A percentile compares a stretch with the other conserved stretches of the same genome.
Conservation (phyloP, 2,797 vertebrate genomes). For the Anas bernieri region DNA sequence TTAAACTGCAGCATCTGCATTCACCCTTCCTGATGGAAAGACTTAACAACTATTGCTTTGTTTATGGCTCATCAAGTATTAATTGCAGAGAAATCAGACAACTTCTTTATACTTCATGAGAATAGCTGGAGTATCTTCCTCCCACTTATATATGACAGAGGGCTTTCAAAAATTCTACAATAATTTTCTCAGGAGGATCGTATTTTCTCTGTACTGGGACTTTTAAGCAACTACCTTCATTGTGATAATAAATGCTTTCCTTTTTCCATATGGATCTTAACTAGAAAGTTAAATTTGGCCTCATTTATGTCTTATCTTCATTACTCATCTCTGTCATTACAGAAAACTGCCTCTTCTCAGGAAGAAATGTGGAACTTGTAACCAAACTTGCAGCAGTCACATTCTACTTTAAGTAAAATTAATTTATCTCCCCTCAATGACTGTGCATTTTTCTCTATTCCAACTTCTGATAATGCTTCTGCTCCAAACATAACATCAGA, state of each 20-base stretch:
- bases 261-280: neutral
- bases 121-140: neutral
- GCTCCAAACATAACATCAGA: neutral
- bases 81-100: neutral
- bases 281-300: neutral
- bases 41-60: neutral
- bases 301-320: neutral
- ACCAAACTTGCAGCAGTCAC: neutral
- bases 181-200: neutral
- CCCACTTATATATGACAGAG: neutral
- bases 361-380: neutral
- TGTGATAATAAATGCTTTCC: neutral
- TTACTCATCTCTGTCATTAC: neutral
- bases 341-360: conserved; percentile 1
- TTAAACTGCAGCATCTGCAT: neutral
- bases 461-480: neutral
- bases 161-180: neutral
- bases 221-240: neutral
- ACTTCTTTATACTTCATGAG: neutral
- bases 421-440: neutral
- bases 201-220: neutral
- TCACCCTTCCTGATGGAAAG: neutral
- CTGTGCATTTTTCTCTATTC: neutral
- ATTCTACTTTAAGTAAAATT: neutral
- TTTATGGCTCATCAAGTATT: neutral